Evolutionary conservation across 2,888 invertebrate genomes (phyloP), one percentile per base, ranked within the genome.

Genomic region (Oxyteleia sp.): DNA sequence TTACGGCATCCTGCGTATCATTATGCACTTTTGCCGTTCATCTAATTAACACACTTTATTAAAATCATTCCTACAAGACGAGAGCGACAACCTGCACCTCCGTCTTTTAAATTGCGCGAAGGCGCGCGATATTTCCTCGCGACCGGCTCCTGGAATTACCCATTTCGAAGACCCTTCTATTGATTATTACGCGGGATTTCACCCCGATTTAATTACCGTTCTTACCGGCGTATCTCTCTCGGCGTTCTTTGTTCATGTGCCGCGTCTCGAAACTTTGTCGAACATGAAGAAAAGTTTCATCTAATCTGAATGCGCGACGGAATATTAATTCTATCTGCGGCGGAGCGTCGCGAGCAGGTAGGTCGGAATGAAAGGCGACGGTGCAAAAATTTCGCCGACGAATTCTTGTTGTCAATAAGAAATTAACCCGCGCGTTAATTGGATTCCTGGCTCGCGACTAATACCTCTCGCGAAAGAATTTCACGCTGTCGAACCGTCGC

Each of bases 101-200:
- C 8, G 32, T 18, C 29, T 53, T 43, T 68, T 68, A 53, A 35
- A 53, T 68, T 53, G n/a, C n/a, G n/a, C n/a, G 68, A 35, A 20
- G 32, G 18, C 2, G n/a, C 29, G 35, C 13, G 32, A 23, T 20
- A 51, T 35, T 35, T 45, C 16, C n/a, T 20, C 47, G 47, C 57
- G 32, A 20, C 10, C 18, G 7, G 11, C 47, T 57, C 23, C 18
- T n/a, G 11, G 43, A 43, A 66, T 43, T 86, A 88, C 88, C 89
- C 89, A 90, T 89, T 90, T 91, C 88, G 89, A 87, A 81, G 89
- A 87, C 88, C 88, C 88, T 89, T 90, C 89, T 88, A 91, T 91
- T 91, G 91, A 92, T 92, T 92, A 91, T 92, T 91, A 91, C 89
- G 86, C 89, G 86, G 89, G 89, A 90, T 92, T 91, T 90, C 89